These are phyloP conservation scores for Sinocyclocheilus anophthalmus DNA, from an alignment of 2,113 vertebrate genomes.

Conservation along the genomic window DNA sequence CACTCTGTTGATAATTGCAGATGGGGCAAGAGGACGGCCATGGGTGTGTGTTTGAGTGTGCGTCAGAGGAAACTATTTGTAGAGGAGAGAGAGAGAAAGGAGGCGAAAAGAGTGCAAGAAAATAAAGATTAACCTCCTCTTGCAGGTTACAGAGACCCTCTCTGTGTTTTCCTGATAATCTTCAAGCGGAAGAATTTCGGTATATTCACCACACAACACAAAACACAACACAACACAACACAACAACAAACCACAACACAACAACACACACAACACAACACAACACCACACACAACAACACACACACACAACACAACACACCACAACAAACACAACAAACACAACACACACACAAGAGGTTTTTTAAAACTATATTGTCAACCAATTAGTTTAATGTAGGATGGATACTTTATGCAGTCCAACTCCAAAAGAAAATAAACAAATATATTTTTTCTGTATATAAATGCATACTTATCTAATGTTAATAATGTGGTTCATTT, in stretches of 20 bases:
- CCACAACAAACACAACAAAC: too few relatives aligned
- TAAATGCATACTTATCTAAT: too few relatives aligned
- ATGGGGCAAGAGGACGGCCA: neutral
- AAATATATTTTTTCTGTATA: too few relatives aligned
- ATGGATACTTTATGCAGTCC: too few relatives aligned
- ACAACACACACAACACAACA: too few relatives aligned
- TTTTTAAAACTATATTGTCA: too few relatives aligned
- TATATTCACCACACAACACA: neutral
- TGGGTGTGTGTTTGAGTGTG: neutral
- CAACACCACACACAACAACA: too few relatives aligned
- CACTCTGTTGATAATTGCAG: conserved; percentile 28
- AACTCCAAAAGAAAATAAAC: too few relatives aligned
- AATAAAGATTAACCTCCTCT: neutral
- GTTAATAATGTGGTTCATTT: neutral
- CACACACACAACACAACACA: too few relatives aligned
- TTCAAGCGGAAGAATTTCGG: neutral
- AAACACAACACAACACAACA: neutral
- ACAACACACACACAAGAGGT: too few relatives aligned
- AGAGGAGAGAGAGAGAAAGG: neutral
- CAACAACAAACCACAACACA: too few relatives aligned
- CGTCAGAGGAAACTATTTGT: neutral
- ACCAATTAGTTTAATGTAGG: too few relatives aligned
- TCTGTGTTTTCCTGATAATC: neutral
- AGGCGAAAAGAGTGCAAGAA: neutral
- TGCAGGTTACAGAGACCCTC: neutral